Base-by-base conservation (phyloP, 2,888 invertebrate genomes). In the Dryococelus australis region DNA sequence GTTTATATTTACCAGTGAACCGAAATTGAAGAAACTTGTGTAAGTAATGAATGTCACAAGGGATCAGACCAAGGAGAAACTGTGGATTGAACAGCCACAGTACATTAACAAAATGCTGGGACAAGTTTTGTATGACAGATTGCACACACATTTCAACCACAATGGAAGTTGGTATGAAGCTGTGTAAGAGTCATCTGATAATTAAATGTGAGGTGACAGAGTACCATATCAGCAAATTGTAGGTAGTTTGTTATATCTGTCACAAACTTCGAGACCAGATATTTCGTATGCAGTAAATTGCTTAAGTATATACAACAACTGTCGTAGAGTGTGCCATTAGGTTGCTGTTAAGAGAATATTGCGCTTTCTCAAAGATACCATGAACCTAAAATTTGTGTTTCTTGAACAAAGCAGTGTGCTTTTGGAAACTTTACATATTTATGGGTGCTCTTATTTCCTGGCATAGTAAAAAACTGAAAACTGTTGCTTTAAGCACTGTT, bases 291-390 rank as follows among this genome's bases (percentile, higher is more conserved):
- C 20, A n/a, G 65, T 65, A 8, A 83, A 27, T 28, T 83, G 20
- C 26, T 6, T 83, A 27, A 27, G 27, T 83, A 13, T 10, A 35
- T 83, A 12, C n/a, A 83, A 83, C 24, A 27, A 35, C 43, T 16
- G n/a, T 35, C 83, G 35, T 24, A 43, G 20, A 43, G 0, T 3
- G 24, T 13, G 35, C 24, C 83, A 83, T 83, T 83, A 0, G 83
- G 83, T 83, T 83, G 83, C 83, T 20, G 83, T 83, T 35, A 83
- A 83, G 24, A 13, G 24, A 43, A 35, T 83, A 20, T 83, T 83
- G 9, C n/a, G 35, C 9, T 83, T 26, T 83, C 24, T 83, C 16
- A 28, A 83, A 28, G 83, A 35, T 16, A 83, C 83, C 35, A 35
- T 35, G 35, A 35, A 35, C 35, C 35, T 35, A 35, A 35, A 4